Conservation (phyloP, 2,113 vertebrate genomes). For the Prinia subflava region DNA sequence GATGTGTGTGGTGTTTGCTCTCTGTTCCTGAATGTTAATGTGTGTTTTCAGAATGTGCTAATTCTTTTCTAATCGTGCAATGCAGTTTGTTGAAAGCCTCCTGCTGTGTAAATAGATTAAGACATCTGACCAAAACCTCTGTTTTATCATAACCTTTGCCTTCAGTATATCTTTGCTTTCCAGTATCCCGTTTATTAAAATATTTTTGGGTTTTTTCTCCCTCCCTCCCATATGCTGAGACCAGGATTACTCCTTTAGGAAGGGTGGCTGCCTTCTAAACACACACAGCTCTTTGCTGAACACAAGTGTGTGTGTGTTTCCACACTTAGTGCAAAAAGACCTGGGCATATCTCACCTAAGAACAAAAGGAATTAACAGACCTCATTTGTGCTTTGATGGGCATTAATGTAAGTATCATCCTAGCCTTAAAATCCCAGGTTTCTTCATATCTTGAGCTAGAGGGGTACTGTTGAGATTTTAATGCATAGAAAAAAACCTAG, state of each 20-base stretch:
- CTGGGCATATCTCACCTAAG: background rate
- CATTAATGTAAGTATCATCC: background rate
- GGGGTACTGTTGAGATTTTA: background rate
- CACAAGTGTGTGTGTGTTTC: background rate
- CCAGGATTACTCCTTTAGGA: background rate
- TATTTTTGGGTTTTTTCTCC: rapidly evolving
- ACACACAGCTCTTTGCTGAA: background rate
- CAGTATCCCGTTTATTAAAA: background rate
- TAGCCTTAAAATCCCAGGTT: background rate
- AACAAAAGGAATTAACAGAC: background rate
- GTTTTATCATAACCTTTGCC: background rate
- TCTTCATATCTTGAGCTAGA: background rate
- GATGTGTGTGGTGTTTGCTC: background rate
- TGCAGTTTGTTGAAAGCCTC: background rate
- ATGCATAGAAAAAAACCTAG: background rate
- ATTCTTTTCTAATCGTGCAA: background rate
- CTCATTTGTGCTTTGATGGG: background rate
- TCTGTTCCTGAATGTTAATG: background rate
- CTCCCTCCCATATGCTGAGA: background rate
- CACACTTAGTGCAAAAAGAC: background rate
- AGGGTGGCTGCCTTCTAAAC: background rate
- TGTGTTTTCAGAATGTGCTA: background rate
- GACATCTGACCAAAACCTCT: background rate
- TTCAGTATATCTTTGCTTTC: background rate
- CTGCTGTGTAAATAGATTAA: background rate